phyloP scores from a whole-genome alignment of 2,113 vertebrate species.

The Physeter macrocephalus region DNA sequence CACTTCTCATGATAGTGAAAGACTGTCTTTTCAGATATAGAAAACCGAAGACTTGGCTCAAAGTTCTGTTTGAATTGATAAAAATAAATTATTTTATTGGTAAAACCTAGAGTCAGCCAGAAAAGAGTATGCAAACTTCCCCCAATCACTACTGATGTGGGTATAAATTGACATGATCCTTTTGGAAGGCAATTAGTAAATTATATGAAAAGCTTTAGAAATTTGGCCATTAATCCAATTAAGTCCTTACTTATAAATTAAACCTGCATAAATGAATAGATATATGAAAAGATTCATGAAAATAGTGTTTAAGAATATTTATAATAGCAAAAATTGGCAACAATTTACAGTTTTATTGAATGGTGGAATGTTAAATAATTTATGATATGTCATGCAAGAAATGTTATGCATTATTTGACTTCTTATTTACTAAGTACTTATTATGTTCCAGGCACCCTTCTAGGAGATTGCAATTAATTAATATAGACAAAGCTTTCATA shows the following conservation, averaged over 20 bases:
- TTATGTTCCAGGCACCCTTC: not conserved
- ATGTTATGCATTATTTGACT: not conserved
- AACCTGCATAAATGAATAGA: not conserved
- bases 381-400: not conserved
- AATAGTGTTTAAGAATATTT: not conserved
- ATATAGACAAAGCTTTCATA: not conserved
- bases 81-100: constrained; percentile 33
- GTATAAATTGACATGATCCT: not conserved
- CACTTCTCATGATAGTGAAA: not conserved
- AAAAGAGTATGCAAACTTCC: constrained; percentile 30
- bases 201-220: not conserved
- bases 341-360: not conserved
- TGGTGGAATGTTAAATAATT: not conserved
- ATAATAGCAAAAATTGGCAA: not conserved
- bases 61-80: constrained; percentile 14
- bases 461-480: not conserved
- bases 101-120: not conserved
- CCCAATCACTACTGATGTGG: not conserved
- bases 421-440: not conserved
- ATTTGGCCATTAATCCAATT: not conserved
- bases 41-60: not conserved
- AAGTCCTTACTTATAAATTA: not conserved
- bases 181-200: not conserved
- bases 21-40: not conserved
- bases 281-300: not conserved